Percentiles rank a stretch among this genome's conserved stretches.
Evolutionary conservation across 2,113 vertebrate species (phyloP).

Genomic region (Caloenas nicobarica): DNA sequence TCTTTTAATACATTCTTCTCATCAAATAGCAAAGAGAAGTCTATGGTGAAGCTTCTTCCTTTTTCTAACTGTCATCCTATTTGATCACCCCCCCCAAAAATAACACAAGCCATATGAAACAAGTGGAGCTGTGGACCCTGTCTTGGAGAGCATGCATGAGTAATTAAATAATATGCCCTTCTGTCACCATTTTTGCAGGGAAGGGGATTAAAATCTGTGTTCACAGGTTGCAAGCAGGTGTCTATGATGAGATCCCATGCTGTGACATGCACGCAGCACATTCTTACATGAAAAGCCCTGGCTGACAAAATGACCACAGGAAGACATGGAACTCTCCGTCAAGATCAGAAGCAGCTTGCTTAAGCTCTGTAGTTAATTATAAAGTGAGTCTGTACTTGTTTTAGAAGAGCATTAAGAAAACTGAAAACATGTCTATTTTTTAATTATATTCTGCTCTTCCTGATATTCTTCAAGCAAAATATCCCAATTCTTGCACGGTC

Average conservation of each 20-base stretch:
- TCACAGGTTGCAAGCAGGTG: slow-evolving; percentile 64
- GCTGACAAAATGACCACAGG: slow-evolving; percentile 60
- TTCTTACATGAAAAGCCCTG: slow-evolving; percentile 58
- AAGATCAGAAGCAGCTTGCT: slow-evolving; percentile 49
- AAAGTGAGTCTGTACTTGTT: neutral
- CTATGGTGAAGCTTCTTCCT: neutral
- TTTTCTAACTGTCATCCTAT: neutral
- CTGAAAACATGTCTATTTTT: neutral
- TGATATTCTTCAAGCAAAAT: neutral
- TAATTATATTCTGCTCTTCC: neutral
- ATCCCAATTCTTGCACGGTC: neutral
- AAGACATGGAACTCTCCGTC: slow-evolving; percentile 49
- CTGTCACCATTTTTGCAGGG: slow-evolving; percentile 50
- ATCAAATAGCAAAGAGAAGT: neutral
- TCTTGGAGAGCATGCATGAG: slow-evolving; percentile 38
- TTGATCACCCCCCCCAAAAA: neutral
- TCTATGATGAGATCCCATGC: slow-evolving; percentile 55
- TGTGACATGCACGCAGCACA: slow-evolving; percentile 57
- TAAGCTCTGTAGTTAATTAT: slow-evolving; percentile 46
- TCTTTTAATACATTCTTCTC: neutral
- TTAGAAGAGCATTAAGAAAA: neutral
- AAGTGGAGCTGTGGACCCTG: slow-evolving; percentile 35
- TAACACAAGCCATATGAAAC: neutral
- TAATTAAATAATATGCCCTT: slow-evolving; percentile 63
- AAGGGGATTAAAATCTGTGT: slow-evolving; percentile 51